phyloP scores from a whole-genome alignment of 2,797 vertebrate genomes.

The Parotocinclus haroldoi region DNA sequence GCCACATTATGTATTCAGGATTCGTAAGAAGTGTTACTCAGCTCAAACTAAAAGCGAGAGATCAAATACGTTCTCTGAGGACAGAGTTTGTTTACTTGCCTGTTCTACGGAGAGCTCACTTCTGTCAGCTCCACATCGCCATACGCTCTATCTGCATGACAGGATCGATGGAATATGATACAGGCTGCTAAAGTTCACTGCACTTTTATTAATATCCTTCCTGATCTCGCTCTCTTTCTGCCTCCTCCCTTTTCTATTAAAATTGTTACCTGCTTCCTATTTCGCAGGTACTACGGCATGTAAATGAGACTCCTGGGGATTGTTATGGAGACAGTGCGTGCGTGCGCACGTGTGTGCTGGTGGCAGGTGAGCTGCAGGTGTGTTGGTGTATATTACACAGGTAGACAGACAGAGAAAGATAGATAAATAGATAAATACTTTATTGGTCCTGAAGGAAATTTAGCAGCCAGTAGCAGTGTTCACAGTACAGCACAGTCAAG shows the following conservation, averaged over 20 bases:
- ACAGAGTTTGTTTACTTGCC: neutral
- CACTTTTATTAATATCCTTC: neutral
- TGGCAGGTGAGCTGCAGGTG: conserved; percentile 46
- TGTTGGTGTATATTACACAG: neutral
- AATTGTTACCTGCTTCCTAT: neutral
- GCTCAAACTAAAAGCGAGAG: conserved; percentile 20
- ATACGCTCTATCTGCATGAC: neutral
- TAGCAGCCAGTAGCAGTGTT: too few relatives aligned
- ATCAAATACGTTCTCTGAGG: conserved; percentile 1
- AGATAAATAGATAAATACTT: too few relatives aligned
- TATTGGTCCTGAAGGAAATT: too few relatives aligned
- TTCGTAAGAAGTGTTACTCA: too few relatives aligned
- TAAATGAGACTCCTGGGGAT: conserved; percentile 61
- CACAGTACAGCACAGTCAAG: too few relatives aligned
- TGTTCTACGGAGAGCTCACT: neutral
- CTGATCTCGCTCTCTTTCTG: conserved; percentile 20
- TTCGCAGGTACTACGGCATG: conserved; percentile 61
- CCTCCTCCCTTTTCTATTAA: conserved; percentile 10
- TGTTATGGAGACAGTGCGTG: conserved; percentile 58
- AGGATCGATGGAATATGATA: neutral
- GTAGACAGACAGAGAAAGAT: too few relatives aligned
- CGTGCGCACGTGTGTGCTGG: conserved; percentile 46
- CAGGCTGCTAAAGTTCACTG: neutral
- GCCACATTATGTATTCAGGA: too few relatives aligned
- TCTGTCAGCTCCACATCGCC: neutral